Percentiles rank a stretch among this genome's conserved stretches.
Evolutionary conservation across 2,888 invertebrate species (phyloP).

Genomic region (Hanleya hanleyi): DNA sequence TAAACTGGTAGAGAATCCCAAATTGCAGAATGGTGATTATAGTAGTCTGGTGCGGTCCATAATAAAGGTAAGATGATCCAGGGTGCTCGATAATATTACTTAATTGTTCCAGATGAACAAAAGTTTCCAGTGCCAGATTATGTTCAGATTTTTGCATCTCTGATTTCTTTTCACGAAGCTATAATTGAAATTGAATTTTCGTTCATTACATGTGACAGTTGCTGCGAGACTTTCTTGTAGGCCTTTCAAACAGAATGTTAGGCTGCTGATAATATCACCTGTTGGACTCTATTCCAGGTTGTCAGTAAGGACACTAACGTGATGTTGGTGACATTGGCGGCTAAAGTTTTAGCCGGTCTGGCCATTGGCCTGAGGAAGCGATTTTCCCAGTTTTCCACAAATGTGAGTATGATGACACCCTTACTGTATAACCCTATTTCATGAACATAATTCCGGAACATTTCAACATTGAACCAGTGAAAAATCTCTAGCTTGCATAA

Average conservation of each 20-base stretch:
- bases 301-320: constrained; percentile 97
- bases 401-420: constrained; percentile 52
- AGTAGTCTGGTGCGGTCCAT: constrained; percentile 89
- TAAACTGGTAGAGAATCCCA: constrained; percentile 84
- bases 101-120: background rate
- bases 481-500: no score
- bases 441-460: no score
- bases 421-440: no score
- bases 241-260: no score
- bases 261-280: no score
- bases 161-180: background rate
- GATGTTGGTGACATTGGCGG: constrained; percentile 89
- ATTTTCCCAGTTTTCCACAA: constrained; percentile 86
- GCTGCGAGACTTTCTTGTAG: no score
- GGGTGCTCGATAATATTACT: constrained; percentile 12
- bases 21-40: constrained; percentile 93
- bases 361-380: constrained; percentile 90
- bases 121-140: background rate
- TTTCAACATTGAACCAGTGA: no score
- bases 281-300: no score
- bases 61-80: constrained; percentile 81
- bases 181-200: background rate
- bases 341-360: constrained; percentile 86
- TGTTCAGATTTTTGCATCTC: background rate
- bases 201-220: no score